These are phyloP conservation scores for Brachypterus glaber DNA, from an alignment of 2,888 invertebrate genomes.

Conservation along the genomic window DNA sequence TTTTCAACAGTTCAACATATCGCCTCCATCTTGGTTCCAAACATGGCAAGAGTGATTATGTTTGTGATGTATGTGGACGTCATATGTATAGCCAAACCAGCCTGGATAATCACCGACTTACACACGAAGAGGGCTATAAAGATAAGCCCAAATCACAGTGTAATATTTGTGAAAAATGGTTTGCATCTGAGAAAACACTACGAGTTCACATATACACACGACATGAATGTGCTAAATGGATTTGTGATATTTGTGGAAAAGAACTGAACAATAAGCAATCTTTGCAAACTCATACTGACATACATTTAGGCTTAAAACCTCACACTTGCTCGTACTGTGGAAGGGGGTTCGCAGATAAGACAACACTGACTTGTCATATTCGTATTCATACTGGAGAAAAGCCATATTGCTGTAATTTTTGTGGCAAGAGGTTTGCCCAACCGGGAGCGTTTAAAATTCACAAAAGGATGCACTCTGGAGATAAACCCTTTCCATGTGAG, in stretches of 20 bases:
- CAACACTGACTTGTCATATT: conserved; percentile 45
- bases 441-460: conserved; percentile 48
- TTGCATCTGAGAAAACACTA: conserved; percentile 23
- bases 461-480: conserved; percentile 47
- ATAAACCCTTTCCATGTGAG: conserved; percentile 46
- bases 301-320: conserved; percentile 37
- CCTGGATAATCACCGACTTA: conserved; percentile 24
- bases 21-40: conserved; percentile 2
- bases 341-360: conserved; percentile 35
- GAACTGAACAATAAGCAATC: conserved; percentile 33
- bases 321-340: conserved; percentile 28
- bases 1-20: conserved; percentile 19
- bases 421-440: conserved; percentile 50
- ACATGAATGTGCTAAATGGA: too few species aligned
- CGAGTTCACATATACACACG: too few species aligned
- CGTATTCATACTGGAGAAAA: conserved; percentile 48
- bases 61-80: conserved; percentile 27
- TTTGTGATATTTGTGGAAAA: too few species aligned
- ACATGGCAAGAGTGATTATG: conserved; percentile 14
- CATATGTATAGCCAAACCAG: conserved; percentile 26
- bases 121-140: conserved; percentile 23
- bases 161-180: conserved; percentile 23
- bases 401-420: conserved; percentile 47
- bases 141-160: conserved; percentile 24
- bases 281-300: conserved; percentile 35